phyloP scores from a whole-genome alignment of 2,888 invertebrate species.

The Girardia tigrina region DNA sequence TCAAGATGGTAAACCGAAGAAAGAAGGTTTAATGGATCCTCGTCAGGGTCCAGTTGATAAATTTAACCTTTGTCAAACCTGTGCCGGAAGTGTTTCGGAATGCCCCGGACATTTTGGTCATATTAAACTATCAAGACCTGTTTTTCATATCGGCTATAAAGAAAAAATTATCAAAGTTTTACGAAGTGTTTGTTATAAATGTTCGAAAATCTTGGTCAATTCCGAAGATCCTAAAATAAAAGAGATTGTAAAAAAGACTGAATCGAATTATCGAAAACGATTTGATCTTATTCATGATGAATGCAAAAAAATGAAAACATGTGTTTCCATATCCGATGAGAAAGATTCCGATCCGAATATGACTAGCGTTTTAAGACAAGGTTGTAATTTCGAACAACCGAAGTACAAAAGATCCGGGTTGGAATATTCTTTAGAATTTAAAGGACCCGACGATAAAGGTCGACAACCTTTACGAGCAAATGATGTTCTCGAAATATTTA shows the following conservation, averaged over 20 bases:
- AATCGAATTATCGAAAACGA: slow-evolving; percentile 83
- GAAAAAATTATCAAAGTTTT: slow-evolving; percentile 89
- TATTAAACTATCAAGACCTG: slow-evolving; percentile 90
- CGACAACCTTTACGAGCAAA: slow-evolving; percentile 85
- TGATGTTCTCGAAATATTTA: slow-evolving; percentile 86
- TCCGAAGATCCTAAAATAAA: slow-evolving; percentile 81
- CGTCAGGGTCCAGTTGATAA: slow-evolving; percentile 89
- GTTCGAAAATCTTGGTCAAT: slow-evolving; percentile 85
- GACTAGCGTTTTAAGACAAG: slow-evolving; percentile 52
- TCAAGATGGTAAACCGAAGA: slow-evolving; percentile 91
- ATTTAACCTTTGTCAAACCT: slow-evolving; percentile 52
- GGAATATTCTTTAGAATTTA: slow-evolving; percentile 93
- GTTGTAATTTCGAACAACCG: slow-evolving; percentile 94
- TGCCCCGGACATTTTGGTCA: slow-evolving; percentile 99
- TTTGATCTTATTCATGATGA: slow-evolving; percentile 87
- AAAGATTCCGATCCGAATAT: slow-evolving; percentile 40
- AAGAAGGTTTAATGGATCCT: slow-evolving; percentile 97
- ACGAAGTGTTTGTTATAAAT: slow-evolving; percentile 97
- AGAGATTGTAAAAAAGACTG: slow-evolving; percentile 84
- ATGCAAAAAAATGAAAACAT: slow-evolving; percentile 62
- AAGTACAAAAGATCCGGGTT: slow-evolving; percentile 73
- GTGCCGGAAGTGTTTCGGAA: slow-evolving; percentile 76
- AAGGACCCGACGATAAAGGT: slow-evolving; percentile 82
- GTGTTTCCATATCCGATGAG: slow-evolving; percentile 59
- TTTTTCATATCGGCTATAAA: slow-evolving; percentile 91